phyloP scores from a whole-genome alignment of 2,888 invertebrate genomes.

The Diarsia dahlii region DNA sequence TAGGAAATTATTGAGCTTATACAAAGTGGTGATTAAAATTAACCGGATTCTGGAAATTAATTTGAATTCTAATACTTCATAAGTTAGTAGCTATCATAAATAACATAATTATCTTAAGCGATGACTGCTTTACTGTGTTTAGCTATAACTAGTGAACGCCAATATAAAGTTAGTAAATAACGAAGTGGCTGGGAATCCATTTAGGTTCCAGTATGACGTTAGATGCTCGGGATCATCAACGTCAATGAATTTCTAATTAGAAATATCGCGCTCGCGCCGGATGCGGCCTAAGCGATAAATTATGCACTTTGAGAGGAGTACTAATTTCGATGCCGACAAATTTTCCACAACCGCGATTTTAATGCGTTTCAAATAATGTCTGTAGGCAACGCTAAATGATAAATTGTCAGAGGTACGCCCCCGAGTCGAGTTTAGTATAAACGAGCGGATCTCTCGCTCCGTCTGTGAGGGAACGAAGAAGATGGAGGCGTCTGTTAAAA shows the following conservation, averaged over 20 bases:
- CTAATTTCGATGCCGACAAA: slow-evolving; percentile 90
- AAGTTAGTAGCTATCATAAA: slow-evolving; percentile 55
- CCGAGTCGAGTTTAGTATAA: slow-evolving; percentile 85
- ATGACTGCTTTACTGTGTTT: slow-evolving; percentile 27
- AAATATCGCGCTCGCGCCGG: slow-evolving; percentile 83
- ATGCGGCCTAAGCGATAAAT: slow-evolving; percentile 88
- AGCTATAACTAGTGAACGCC: slow-evolving; percentile 1
- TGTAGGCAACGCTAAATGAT: slow-evolving; percentile 90
- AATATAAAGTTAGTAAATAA: slow-evolving; percentile 44
- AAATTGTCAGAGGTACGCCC: slow-evolving; percentile 90
- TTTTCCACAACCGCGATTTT: slow-evolving; percentile 90
- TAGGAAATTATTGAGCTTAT: slow-evolving; percentile 44
- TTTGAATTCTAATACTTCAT: slow-evolving; percentile 40
- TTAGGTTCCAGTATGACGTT: slow-evolving; percentile 37
- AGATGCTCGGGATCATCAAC: slow-evolving; percentile 76
- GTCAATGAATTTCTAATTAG: slow-evolving; percentile 87
- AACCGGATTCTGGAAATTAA: slow-evolving; percentile 55
- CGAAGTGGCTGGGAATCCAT: slow-evolving; percentile 26
- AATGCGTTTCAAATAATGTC: slow-evolving; percentile 91
- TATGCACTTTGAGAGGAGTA: slow-evolving; percentile 87
- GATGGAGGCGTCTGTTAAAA: slow-evolving; percentile 87
- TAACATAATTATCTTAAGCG: slow-evolving; percentile 60
- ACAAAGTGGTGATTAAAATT: slow-evolving; percentile 52
- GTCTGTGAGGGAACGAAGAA: slow-evolving; percentile 77
- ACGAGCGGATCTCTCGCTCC: slow-evolving; percentile 81